Conservation (phyloP, 2,113 vertebrate genomes). For the Crocuta crocuta region DNA sequence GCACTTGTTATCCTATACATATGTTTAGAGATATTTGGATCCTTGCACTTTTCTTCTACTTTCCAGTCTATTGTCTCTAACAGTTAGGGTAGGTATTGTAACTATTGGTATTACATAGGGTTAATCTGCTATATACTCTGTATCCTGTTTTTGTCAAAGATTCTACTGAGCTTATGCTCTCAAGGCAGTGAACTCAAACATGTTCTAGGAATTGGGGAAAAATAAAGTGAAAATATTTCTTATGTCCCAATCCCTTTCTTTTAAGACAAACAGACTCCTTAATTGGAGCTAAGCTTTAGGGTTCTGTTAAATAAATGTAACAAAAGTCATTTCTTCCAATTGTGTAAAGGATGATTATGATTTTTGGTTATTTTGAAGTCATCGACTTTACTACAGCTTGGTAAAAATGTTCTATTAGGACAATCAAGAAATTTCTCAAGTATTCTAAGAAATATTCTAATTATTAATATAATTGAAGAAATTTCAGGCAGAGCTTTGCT, state of each 20-base stretch:
- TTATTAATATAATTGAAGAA: not conserved
- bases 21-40: not conserved
- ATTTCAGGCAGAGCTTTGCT: not conserved
- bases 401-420: not conserved
- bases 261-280: not conserved
- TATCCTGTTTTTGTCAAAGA: not conserved
- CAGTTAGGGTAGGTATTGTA: not conserved
- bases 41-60: not conserved
- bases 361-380: not conserved
- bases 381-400: not conserved
- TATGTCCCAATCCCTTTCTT: not conserved
- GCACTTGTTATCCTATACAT: not conserved
- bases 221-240: not conserved
- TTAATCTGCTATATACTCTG: not conserved
- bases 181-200: not conserved
- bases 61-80: not conserved
- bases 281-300: not conserved
- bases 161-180: not conserved
- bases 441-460: not conserved
- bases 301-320: not conserved
- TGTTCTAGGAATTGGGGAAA: not conserved
- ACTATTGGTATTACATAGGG: not conserved
- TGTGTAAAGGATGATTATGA: not conserved
- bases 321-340: not conserved
- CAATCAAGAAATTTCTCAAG: not conserved